Evolutionary conservation across 2,113 vertebrate species (phyloP).

Genomic region (Chauna torquata): DNA sequence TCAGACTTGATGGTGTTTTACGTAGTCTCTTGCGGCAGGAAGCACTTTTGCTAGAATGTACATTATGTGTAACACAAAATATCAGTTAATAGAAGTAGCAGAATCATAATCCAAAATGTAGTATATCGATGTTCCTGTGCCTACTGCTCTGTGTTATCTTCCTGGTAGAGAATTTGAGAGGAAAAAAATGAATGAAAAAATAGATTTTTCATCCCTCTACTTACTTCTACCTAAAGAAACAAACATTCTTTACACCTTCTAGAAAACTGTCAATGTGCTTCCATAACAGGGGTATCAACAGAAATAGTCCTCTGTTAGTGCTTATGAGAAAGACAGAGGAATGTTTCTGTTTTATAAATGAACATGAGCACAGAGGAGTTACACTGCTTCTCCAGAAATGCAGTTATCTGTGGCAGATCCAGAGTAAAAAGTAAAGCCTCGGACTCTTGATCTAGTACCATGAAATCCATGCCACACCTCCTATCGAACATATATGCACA

Average conservation of each 20-base stretch:
- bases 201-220: background rate
- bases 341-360: background rate
- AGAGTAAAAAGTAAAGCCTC: background rate
- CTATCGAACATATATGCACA: background rate
- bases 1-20: background rate
- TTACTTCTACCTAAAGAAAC: background rate
- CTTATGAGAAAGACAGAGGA: background rate
- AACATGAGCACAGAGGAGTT: background rate
- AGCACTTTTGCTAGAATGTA: background rate
- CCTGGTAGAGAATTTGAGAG: background rate
- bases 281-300: background rate
- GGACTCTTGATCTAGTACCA: background rate
- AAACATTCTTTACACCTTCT: background rate
- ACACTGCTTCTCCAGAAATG: background rate
- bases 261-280: background rate
- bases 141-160: background rate
- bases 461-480: background rate
- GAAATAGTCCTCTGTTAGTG: background rate
- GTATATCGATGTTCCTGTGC: background rate
- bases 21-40: rapidly evolving
- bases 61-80: background rate
- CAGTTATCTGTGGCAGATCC: rapidly evolving
- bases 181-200: background rate
- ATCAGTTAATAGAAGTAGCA: background rate
- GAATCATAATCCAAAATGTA: background rate